Percentiles rank a stretch among this genome's conserved stretches.
phyloP scores from a whole-genome alignment of 2,113 vertebrate genomes.

The Apodemus sylvaticus region DNA sequence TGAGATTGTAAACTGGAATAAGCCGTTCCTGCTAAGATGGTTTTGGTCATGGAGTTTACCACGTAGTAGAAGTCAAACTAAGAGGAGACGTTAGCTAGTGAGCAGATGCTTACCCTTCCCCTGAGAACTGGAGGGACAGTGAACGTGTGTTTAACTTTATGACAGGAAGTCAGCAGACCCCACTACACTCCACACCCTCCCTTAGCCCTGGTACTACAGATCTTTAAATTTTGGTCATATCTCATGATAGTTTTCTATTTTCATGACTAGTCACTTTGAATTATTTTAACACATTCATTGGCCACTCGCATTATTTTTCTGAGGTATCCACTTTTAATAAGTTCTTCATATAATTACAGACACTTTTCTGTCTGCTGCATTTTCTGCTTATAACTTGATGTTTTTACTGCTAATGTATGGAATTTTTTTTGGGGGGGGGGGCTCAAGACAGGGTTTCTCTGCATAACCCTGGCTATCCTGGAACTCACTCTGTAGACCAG shows the following conservation, averaged over 20 bases:
- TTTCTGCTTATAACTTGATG: slow-evolving; percentile 2
- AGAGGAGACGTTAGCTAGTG: not conserved
- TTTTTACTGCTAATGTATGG: not conserved
- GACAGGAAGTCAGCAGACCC: not conserved
- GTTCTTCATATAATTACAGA: not conserved
- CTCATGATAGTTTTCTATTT: slow-evolving; percentile 23
- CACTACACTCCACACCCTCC: not conserved
- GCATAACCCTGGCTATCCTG: too few relatives aligned
- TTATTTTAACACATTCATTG: slow-evolving; percentile 1
- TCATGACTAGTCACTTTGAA: not conserved
- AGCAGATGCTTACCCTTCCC: not conserved
- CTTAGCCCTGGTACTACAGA: not conserved
- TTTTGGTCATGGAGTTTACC: not conserved
- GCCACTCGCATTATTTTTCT: not conserved
- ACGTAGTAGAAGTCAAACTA: not conserved
- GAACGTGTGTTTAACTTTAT: not conserved
- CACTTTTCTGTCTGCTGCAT: not conserved
- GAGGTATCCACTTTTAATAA: slow-evolving; percentile 1
- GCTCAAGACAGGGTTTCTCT: too few relatives aligned
- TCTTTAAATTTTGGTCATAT: slow-evolving; percentile 8
- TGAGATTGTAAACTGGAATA: not conserved
- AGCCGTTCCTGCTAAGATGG: not conserved
- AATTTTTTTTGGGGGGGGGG: not conserved
- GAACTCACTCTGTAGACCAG: too few relatives aligned
- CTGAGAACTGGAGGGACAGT: not conserved